Percentiles rank a stretch among this genome's conserved stretches.
phyloP scores from a whole-genome alignment of 2,113 vertebrate genomes.

The Callospermophilus lateralis region DNA sequence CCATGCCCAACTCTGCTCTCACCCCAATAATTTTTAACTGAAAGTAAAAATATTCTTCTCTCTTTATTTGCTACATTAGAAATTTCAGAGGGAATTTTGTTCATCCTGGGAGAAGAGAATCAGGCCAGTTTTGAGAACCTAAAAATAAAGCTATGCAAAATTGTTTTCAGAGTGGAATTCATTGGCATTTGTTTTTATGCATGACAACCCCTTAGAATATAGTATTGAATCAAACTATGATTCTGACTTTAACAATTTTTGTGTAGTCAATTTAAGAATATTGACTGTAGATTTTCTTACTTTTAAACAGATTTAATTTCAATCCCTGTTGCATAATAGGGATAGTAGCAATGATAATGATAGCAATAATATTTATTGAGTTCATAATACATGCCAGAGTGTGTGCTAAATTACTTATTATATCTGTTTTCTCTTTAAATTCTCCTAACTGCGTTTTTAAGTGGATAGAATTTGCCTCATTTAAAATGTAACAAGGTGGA shows the following conservation, averaged over 20 bases:
- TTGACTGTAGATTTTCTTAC: slow-evolving; percentile 36
- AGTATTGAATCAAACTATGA: slow-evolving; percentile 68
- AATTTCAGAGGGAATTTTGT: slow-evolving; percentile 73
- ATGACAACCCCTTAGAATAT: slow-evolving; percentile 71
- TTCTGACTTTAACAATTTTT: slow-evolving; percentile 69
- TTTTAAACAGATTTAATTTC: slow-evolving; percentile 50
- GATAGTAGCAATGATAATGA: not conserved
- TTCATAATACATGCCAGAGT: slow-evolving; percentile 4
- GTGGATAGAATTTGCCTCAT: not conserved
- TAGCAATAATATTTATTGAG: not conserved
- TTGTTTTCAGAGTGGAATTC: slow-evolving; percentile 81
- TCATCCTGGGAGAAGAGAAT: slow-evolving; percentile 66
- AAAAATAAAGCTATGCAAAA: slow-evolving; percentile 79
- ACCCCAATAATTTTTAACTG: slow-evolving; percentile 49
- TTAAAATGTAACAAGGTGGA: slow-evolving; percentile 40
- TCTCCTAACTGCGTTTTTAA: slow-evolving; percentile 9
- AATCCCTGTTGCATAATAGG: not conserved
- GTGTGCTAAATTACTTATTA: slow-evolving; percentile 49
- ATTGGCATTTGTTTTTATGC: slow-evolving; percentile 82
- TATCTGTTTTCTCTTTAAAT: slow-evolving; percentile 54
- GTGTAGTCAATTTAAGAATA: slow-evolving; percentile 53
- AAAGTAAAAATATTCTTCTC: slow-evolving; percentile 44
- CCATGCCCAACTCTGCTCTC: not conserved
- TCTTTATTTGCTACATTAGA: slow-evolving; percentile 66
- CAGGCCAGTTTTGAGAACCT: slow-evolving; percentile 75